Percentiles rank a stretch among this genome's conserved stretches.
These are phyloP conservation scores for Melipona beecheii DNA, from an alignment of 2,888 invertebrate genomes.

Conservation along the genomic window DNA sequence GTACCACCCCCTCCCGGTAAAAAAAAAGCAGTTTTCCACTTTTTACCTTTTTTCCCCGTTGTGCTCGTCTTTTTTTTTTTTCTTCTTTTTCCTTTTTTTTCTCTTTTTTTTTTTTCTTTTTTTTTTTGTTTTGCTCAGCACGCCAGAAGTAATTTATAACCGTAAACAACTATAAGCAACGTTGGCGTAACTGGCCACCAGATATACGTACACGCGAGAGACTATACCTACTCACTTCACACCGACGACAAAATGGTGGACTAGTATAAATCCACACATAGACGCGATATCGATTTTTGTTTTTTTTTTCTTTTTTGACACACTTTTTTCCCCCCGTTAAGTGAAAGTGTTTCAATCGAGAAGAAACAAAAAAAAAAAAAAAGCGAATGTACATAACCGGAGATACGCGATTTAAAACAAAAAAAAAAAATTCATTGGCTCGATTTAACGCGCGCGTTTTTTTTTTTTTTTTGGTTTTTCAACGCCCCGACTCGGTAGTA, in stretches of 20 bases:
- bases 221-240: not conserved
- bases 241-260: constrained; percentile 28
- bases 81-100: not conserved
- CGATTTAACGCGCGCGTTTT: not conserved
- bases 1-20: constrained; percentile 25
- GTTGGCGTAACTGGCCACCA: constrained; percentile 6
- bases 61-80: not conserved
- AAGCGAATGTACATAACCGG: not conserved
- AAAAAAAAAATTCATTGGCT: constrained; percentile 6
- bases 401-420: not conserved
- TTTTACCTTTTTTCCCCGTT: not conserved
- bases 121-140: not conserved
- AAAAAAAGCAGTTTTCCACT: constrained; percentile 32
- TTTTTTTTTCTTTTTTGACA: constrained; percentile 9
- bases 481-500: too few relatives aligned
- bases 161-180: constrained; percentile 56
- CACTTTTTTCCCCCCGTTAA: constrained; percentile 18
- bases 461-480: not conserved
- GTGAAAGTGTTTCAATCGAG: constrained; percentile 51
- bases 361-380: not conserved
- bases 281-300: constrained; percentile 25
- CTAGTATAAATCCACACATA: constrained; percentile 28
- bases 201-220: not conserved
- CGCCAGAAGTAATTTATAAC: constrained; percentile 49
- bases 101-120: not conserved